Evolutionary conservation across 2,888 invertebrate genomes (phyloP).

Genomic region (Syritta pipiens): DNA sequence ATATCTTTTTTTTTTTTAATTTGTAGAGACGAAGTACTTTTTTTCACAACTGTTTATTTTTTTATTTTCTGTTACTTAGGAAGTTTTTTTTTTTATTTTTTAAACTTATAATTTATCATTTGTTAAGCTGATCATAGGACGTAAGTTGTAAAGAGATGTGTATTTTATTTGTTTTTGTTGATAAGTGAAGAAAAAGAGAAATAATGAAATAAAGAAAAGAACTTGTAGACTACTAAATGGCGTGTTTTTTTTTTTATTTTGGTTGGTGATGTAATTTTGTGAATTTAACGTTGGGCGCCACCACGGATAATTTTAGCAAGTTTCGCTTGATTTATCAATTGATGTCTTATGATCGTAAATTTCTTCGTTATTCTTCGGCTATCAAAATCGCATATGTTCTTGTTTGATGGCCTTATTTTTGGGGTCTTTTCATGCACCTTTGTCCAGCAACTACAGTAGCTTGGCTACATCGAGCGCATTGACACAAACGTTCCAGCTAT

Average conservation of each 20-base stretch:
- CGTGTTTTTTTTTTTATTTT: background rate
- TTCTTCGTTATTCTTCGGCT: too few species aligned
- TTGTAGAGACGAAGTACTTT: conserved; percentile 41
- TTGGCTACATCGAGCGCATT: too few species aligned
- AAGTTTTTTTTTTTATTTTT: conserved; percentile 28
- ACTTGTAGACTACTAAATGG: background rate
- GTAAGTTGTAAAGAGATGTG: conserved; percentile 51
- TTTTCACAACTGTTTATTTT: conserved; percentile 48
- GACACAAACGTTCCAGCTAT: too few species aligned
- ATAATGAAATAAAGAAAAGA: conserved; percentile 35
- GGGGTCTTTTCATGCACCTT: too few species aligned
- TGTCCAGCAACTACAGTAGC: too few species aligned
- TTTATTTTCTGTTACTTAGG: conserved; percentile 54
- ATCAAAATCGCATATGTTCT: too few species aligned
- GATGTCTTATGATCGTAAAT: too few species aligned
- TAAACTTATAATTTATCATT: conserved; percentile 49
- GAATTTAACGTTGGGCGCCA: too few species aligned
- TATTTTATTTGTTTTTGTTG: conserved; percentile 34
- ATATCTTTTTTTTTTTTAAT: conserved; percentile 27
- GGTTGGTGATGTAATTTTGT: background rate
- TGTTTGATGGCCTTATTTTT: too few species aligned
- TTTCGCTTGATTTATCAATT: too few species aligned
- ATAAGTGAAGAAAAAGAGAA: conserved; percentile 31
- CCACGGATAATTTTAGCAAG: too few species aligned
- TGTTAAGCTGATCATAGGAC: conserved; percentile 45